Percentiles rank a stretch among this genome's conserved stretches.
Evolutionary conservation across 1,140 invertebrate species (phyloP).

Genomic region (Arion vulgaris): DNA sequence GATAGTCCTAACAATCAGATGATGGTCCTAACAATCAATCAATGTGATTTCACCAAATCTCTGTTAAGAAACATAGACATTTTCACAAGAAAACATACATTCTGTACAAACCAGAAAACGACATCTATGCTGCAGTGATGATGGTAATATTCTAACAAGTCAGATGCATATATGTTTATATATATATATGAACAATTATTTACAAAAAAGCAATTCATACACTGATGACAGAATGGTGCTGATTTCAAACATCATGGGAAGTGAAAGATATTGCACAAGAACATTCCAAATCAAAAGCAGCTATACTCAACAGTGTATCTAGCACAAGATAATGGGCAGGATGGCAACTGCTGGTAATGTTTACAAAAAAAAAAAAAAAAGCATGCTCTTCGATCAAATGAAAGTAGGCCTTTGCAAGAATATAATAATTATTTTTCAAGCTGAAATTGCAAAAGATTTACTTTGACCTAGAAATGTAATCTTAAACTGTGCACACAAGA

Average conservation of each 20-base stretch:
- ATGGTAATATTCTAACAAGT: no score
- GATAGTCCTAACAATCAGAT: no score
- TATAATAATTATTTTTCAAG: not conserved
- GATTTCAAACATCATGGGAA: not conserved
- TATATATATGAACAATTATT: no score
- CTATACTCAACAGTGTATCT: not conserved
- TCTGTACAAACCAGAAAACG: no score
- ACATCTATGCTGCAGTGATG: no score
- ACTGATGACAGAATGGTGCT: not conserved
- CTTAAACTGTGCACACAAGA: not conserved
- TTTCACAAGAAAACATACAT: no score
- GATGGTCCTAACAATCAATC: no score
- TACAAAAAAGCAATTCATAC: not conserved
- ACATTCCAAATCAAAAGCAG: not conserved
- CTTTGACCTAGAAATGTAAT: not conserved
- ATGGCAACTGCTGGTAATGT: not conserved
- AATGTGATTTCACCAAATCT: no score
- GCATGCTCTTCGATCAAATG: not conserved
- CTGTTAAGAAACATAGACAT: no score
- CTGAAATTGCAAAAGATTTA: not conserved
- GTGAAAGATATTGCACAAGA: constrained; percentile 3
- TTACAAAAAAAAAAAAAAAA: not conserved
- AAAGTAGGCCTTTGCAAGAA: not conserved
- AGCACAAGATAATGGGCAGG: not conserved
- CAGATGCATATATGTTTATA: no score